A percentile compares a stretch with the other conserved stretches of the same genome.
These are phyloP conservation scores for Catonia carolina DNA, from an alignment of 2,888 invertebrate species.

Conservation along the genomic window DNA sequence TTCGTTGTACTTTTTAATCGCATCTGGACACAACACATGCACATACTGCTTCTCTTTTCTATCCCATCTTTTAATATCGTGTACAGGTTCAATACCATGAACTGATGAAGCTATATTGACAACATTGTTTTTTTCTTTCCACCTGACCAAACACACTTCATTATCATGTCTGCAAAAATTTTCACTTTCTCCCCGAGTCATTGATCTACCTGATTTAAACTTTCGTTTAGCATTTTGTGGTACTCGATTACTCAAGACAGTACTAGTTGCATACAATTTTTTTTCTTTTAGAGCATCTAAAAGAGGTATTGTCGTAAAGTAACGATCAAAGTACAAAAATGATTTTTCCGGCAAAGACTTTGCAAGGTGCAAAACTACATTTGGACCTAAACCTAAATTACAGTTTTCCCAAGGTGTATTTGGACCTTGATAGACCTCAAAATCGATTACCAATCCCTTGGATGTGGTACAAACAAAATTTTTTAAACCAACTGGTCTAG, in stretches of 20 bases:
- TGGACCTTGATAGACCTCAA: conserved; percentile 7
- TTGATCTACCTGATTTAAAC: conserved; percentile 1
- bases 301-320: conserved; percentile 3
- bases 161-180: too few relatives aligned
- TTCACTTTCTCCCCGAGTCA: background rate
- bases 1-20: background rate
- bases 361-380: conserved; percentile 1
- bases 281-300: background rate
- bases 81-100: too few relatives aligned
- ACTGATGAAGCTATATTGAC: background rate
- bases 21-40: background rate
- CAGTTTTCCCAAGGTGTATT: background rate
- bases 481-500: conserved; percentile 15
- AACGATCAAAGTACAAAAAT: background rate
- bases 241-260: background rate
- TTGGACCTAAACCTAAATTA: conserved; percentile 3
- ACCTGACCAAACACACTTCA: conserved; percentile 1
- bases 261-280: background rate
- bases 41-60: background rate
- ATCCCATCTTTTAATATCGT: background rate
- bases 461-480: too few relatives aligned
- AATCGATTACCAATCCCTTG: background rate
- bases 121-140: background rate
- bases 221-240: background rate
- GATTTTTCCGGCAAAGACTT: background rate